These are phyloP conservation scores for Kryptolebias ocellatus DNA, from an alignment of 2,797 vertebrate genomes.

Conservation along the genomic window DNA sequence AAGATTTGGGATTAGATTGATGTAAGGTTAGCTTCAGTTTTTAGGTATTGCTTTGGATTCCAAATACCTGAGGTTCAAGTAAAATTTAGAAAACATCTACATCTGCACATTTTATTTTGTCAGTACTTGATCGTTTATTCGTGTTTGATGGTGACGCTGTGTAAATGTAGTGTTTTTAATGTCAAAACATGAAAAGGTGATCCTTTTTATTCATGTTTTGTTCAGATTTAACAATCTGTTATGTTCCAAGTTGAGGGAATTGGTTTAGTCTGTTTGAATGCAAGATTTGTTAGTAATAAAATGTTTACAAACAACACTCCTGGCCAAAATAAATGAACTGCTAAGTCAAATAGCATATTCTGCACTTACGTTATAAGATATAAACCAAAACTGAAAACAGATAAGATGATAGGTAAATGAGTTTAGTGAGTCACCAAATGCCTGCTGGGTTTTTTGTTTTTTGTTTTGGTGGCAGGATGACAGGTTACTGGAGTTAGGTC, in stretches of 20 bases:
- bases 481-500: background rate
- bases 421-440: conserved; percentile 6
- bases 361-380: background rate
- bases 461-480: background rate
- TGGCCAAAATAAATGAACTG: background rate
- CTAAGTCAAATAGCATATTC: background rate
- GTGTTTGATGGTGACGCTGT: background rate
- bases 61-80: too few relatives aligned
- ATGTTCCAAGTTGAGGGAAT: too few relatives aligned
- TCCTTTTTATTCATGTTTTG: too few relatives aligned
- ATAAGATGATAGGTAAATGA: background rate
- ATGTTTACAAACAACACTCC: background rate
- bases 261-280: too few relatives aligned
- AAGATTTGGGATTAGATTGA: conserved; percentile 34
- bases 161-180: background rate
- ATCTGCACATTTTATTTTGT: too few relatives aligned
- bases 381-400: conserved; percentile 32
- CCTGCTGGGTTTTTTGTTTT: too few relatives aligned
- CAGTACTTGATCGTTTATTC: too few relatives aligned
- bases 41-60: too few relatives aligned
- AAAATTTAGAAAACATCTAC: too few relatives aligned
- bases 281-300: too few relatives aligned
- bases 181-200: background rate
- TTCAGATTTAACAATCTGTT: too few relatives aligned
- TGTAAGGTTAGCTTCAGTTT: background rate